Evolutionary conservation across 1,140 invertebrate genomes (phyloP).

Genomic region (Heterodera carotae): DNA sequence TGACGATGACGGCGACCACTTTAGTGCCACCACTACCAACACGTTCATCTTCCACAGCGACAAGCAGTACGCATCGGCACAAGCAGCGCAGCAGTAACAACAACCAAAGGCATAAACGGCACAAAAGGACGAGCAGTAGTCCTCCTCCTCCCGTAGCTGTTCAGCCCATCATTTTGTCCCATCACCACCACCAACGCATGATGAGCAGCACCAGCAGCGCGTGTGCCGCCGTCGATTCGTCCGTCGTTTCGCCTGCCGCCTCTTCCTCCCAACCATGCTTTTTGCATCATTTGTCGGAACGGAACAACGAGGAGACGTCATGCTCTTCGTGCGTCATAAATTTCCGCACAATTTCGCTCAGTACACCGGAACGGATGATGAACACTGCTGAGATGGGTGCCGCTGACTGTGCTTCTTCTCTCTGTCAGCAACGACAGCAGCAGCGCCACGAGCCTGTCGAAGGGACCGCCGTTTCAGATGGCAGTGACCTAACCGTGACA

Average conservation of each 20-base stretch:
- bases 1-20: not conserved
- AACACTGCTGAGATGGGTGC: not conserved
- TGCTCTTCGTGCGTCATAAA: not conserved
- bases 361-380: not conserved
- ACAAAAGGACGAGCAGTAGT: not conserved
- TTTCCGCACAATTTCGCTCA: constrained; percentile 50
- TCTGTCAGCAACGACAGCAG: constrained; percentile 8
- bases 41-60: constrained; percentile 7
- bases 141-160: not conserved
- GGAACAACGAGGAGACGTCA: not conserved
- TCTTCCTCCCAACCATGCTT: not conserved
- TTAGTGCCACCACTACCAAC: not conserved
- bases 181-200: not conserved
- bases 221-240: not conserved
- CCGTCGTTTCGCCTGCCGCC: not conserved
- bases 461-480: not conserved
- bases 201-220: not conserved
- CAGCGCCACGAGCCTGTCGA: not conserved
- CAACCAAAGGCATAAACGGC: constrained; percentile 7
- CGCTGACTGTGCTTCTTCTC: not conserved
- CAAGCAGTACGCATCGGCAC: constrained; percentile 7
- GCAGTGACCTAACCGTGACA: not conserved
- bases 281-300: not conserved
- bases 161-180: too few relatives aligned
- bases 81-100: not conserved